Conservation (phyloP, 2,888 invertebrate genomes). For the Agapostemon virescens region DNA sequence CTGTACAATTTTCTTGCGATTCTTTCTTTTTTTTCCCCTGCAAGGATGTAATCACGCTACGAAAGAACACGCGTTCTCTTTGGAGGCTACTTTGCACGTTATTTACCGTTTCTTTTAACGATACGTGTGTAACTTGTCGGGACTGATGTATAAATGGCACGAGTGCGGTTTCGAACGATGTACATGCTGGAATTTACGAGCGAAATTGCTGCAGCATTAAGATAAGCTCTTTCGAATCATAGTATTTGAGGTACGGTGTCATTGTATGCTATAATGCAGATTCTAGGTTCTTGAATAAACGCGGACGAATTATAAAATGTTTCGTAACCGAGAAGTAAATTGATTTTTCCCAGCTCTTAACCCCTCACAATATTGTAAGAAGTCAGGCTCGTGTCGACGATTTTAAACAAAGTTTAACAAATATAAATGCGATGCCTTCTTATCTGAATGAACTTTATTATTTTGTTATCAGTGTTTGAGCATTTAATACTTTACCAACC, state of each 20-base stretch:
- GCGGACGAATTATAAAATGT: background rate
- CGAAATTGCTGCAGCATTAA: background rate
- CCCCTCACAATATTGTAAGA: too few relatives aligned
- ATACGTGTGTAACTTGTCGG: background rate
- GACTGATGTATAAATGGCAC: background rate
- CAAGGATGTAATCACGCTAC: constrained; percentile 28
- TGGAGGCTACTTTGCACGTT: constrained; percentile 11
- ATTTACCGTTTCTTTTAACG: constrained; percentile 14
- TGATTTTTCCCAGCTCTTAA: background rate
- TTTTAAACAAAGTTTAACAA: too few relatives aligned
- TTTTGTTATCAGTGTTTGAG: too few relatives aligned
- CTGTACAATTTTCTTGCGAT: constrained; percentile 5
- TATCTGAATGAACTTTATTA: too few relatives aligned
- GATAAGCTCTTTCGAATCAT: background rate
- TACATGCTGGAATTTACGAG: background rate
- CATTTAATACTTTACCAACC: too few relatives aligned
- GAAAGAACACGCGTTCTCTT: constrained; percentile 15
- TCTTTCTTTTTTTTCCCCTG: constrained; percentile 7
- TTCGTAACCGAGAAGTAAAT: background rate
- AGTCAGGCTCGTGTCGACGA: too few relatives aligned
- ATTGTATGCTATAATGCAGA: background rate
- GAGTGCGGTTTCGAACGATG: background rate
- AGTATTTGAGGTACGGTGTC: background rate
- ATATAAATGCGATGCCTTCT: too few relatives aligned
- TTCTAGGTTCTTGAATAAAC: background rate